These are phyloP conservation scores for Phainopepla nitens DNA, from an alignment of 2,113 vertebrate species.

Conservation along the genomic window DNA sequence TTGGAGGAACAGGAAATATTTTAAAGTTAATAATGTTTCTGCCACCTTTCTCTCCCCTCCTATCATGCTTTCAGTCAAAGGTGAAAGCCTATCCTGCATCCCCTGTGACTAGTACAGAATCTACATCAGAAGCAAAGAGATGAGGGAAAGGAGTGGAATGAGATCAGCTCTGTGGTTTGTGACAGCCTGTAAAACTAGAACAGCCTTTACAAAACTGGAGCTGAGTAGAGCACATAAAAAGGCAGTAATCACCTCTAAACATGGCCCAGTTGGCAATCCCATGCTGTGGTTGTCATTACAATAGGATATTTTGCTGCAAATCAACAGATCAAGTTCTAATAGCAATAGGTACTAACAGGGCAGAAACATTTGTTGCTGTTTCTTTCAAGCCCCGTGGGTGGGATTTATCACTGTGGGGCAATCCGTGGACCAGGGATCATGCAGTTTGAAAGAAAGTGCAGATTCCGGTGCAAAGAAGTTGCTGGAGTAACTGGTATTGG, in stretches of 20 bases:
- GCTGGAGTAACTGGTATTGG: background rate
- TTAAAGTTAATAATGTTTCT: slow-evolving; percentile 66
- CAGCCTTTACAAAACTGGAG: background rate
- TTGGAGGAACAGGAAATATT: slow-evolving; percentile 44
- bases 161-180: slow-evolving; percentile 35
- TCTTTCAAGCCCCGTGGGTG: background rate
- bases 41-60: slow-evolving; percentile 15
- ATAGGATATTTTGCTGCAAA: background rate
- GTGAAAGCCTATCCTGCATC: slow-evolving; percentile 21
- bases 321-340: background rate
- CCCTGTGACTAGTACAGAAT: slow-evolving; percentile 24
- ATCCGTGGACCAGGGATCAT: background rate
- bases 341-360: background rate
- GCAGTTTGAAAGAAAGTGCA: background rate
- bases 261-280: background rate
- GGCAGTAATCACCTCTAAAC: background rate
- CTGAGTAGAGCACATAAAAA: slow-evolving; percentile 11
- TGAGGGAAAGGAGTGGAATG: background rate
- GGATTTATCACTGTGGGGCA: background rate
- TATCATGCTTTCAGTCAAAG: slow-evolving; percentile 51
- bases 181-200: slow-evolving; percentile 30
- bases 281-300: background rate
- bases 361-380: background rate
- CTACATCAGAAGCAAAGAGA: slow-evolving; percentile 42
- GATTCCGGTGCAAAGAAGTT: background rate